These are phyloP conservation scores for Merluccius polli DNA, from an alignment of 2,797 vertebrate species.

Conservation along the genomic window DNA sequence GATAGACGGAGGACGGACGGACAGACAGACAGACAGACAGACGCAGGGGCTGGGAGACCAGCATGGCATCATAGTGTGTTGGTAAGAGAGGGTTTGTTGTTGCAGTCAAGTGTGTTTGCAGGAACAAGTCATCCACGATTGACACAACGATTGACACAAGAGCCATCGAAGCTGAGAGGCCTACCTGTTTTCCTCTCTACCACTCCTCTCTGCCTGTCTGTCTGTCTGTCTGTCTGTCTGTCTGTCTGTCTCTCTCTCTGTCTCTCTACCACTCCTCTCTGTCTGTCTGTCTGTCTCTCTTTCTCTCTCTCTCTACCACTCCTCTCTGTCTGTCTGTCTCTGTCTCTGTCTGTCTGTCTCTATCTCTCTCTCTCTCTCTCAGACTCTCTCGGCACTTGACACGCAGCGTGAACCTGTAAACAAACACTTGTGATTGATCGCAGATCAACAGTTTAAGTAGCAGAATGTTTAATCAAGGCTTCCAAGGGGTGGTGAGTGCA, in stretches of 20 bases:
- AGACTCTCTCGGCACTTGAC: background rate
- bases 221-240: background rate
- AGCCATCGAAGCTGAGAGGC: conserved; percentile 47
- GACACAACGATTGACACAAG: conserved; percentile 41
- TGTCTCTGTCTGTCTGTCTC: background rate
- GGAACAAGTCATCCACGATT: conserved; percentile 49
- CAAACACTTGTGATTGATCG: background rate
- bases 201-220: background rate
- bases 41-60: background rate
- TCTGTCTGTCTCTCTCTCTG: conserved; percentile 1
- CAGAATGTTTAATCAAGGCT: background rate
- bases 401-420: background rate
- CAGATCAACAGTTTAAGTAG: background rate
- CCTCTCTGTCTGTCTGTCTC: background rate
- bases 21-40: background rate
- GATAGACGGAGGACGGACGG: conserved; percentile 4
- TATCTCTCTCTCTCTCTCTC: background rate
- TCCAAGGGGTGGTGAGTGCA: background rate
- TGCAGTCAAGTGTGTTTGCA: conserved; percentile 29
- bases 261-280: background rate
- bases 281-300: background rate
- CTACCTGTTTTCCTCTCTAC: conserved; percentile 8
- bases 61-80: background rate
- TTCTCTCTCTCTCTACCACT: background rate
- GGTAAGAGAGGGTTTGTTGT: conserved; percentile 45